Base-by-base conservation (phyloP, 1,140 invertebrate species). In the Macrotrachela quadricornifera region DNA sequence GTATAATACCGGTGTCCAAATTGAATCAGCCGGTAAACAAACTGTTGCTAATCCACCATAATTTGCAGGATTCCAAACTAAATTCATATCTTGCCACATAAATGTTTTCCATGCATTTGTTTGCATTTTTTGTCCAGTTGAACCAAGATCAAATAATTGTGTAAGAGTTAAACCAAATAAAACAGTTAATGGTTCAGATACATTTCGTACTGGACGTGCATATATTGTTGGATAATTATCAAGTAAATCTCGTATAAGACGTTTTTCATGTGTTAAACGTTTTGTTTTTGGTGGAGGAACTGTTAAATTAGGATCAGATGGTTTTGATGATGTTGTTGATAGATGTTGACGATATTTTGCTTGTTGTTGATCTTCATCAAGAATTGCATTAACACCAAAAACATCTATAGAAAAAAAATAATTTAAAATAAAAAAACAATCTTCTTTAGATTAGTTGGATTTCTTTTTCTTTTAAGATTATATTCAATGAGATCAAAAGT, bases 71-170 rank as follows among this genome's bases (percentile, higher is more conserved):
- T 91, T 82, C 87, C 87, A 92, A 61, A 79, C 76, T 56, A 92
- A 72, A 69, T 91, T 90, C 72, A 88, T 87, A 68, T 92, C 87
- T 69, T 83, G 82, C 87, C 87, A 92, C 60, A 82, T 15, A 43
- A 47, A 53, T 14, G 46, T 53, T 15, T 46, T 53, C 51, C 51
- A 53, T 21, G 46, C 37, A 42, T 53, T 53, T 4, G 51, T 53
- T 6, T 36, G 40, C 51, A 53, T 53, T 12, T 21, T 42, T 15
- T 53, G 51, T 10, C 44, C 51, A 16, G 40, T 53, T 13, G 51
- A 44, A 43, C 51, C 45, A 18, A 42, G 10, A 46, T 37, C 30
- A 48, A 36, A 4, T 8, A 16, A 12, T 38, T 39, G 16, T 40
- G 38, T 49, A 13, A 36, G 14, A 15, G 42, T 44, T n/a, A 44